Percentiles rank a stretch among this genome's conserved stretches.
Evolutionary conservation across 2,888 invertebrate genomes (phyloP).

Genomic region (Dascillus cervinus): DNA sequence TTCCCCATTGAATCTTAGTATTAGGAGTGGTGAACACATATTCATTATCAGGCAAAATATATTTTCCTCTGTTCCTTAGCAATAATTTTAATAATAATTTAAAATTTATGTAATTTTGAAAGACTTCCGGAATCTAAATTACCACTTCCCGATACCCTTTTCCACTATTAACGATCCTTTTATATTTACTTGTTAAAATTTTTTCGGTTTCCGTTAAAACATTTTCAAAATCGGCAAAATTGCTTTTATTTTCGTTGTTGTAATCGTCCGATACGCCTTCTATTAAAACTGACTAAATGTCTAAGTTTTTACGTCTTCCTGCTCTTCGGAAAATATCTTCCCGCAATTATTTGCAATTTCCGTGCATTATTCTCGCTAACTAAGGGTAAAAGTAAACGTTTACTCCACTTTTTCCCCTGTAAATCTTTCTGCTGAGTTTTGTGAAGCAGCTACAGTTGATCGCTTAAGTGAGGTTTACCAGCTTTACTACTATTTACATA

Average conservation of each 20-base stretch:
- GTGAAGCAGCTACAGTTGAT: no score
- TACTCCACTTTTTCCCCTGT: constrained; percentile 14
- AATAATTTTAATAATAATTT: no score
- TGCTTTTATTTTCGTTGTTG: constrained; percentile 4
- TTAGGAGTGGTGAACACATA: constrained; percentile 22
- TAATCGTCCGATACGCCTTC: constrained; percentile 15
- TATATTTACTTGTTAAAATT: constrained; percentile 20
- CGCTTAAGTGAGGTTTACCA: no score
- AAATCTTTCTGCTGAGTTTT: no score
- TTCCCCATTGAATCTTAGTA: constrained; percentile 22
- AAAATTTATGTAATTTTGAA: no score
- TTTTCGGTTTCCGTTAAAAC: constrained; percentile 11
- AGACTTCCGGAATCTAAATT: constrained; percentile 21
- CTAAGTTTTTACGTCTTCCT: no score
- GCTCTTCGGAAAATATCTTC: no score
- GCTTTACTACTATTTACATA: no score
- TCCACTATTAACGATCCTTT: constrained; percentile 23
- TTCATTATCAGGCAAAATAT: constrained; percentile 21
- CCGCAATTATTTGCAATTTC: constrained; percentile 7
- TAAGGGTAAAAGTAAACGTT: constrained; percentile 13
- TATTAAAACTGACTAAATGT: no score
- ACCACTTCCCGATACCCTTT: constrained; percentile 26
- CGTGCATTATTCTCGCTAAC: constrained; percentile 9
- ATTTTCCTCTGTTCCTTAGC: constrained; percentile 20
- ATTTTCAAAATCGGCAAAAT: constrained; percentile 16